Conservation (phyloP, 2,888 invertebrate genomes). For the Phasia obesa region DNA sequence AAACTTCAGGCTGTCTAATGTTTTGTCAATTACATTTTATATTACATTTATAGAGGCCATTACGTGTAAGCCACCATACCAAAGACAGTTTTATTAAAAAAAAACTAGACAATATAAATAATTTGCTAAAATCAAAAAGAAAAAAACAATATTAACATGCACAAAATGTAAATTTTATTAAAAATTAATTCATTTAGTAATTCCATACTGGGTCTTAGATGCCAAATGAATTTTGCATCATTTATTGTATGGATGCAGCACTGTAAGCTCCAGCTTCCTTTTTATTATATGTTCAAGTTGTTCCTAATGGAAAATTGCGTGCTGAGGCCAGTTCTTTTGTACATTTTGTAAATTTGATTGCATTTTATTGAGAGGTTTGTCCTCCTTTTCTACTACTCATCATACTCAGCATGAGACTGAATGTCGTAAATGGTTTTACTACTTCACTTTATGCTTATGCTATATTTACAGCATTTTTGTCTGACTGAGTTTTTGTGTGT, state of each 20-base stretch:
- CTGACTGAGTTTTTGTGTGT: neutral
- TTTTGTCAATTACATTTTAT: slow-evolving; percentile 52
- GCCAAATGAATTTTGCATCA: slow-evolving; percentile 27
- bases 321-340: slow-evolving; percentile 30
- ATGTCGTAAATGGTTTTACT: slow-evolving; percentile 64
- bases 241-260: slow-evolving; percentile 20
- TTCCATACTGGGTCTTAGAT: slow-evolving; percentile 6
- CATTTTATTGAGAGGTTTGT: slow-evolving; percentile 57
- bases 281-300: slow-evolving; percentile 5
- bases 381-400: slow-evolving; percentile 55
- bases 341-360: slow-evolving; percentile 61
- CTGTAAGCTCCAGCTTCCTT: neutral
- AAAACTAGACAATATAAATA: slow-evolving; percentile 2
- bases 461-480: slow-evolving; percentile 28
- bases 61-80: neutral
- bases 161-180: slow-evolving; percentile 66
- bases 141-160: neutral
- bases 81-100: neutral
- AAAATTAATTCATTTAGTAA: slow-evolving; percentile 64
- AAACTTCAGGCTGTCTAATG: slow-evolving; percentile 59
- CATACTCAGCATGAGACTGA: slow-evolving; percentile 60
- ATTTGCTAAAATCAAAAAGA: slow-evolving; percentile 23
- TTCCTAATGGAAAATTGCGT: slow-evolving; percentile 48
- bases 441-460: slow-evolving; percentile 46
- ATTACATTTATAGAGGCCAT: slow-evolving; percentile 7